Conservation (phyloP, 2,888 invertebrate species). For the Ernsta delagoae region DNA sequence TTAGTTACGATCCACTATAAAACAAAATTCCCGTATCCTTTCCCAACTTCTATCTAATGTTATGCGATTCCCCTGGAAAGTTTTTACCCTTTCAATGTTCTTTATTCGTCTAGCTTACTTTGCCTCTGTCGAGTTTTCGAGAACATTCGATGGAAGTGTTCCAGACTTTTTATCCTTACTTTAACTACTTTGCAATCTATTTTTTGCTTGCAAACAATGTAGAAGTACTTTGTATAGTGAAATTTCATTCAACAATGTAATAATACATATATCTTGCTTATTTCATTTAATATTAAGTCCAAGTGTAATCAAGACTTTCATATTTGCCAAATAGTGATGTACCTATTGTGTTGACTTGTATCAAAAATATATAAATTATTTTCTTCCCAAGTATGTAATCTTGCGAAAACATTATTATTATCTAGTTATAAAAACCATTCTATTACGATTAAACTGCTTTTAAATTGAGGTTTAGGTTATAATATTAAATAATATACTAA, state of each 20-base stretch:
- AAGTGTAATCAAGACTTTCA: too few relatives aligned
- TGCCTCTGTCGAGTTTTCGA: slow-evolving; percentile 37
- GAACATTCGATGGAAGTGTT: slow-evolving; percentile 36
- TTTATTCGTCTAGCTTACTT: slow-evolving; percentile 37
- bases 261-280: slow-evolving; percentile 8
- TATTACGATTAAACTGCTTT: too few relatives aligned
- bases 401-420: too few relatives aligned
- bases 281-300: not conserved
- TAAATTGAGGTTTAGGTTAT: too few relatives aligned
- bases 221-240: slow-evolving; percentile 20
- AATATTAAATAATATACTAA: too few relatives aligned
- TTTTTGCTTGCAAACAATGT: slow-evolving; percentile 36
- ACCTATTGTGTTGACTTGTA: too few relatives aligned
- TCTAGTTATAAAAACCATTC: too few relatives aligned
- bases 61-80: slow-evolving; percentile 36
- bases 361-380: too few relatives aligned
- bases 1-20: slow-evolving; percentile 29
- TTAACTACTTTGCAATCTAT: slow-evolving; percentile 38
- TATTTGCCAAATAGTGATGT: too few relatives aligned
- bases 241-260: slow-evolving; percentile 23
- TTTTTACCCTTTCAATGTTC: slow-evolving; percentile 37
- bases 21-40: slow-evolving; percentile 31
- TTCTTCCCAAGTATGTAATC: too few relatives aligned
- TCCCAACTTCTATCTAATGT: slow-evolving; percentile 34
- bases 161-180: slow-evolving; percentile 36